Evolutionary conservation across 1,140 invertebrate genomes (phyloP).

Genomic region (Trialeurodes vaporariorum): DNA sequence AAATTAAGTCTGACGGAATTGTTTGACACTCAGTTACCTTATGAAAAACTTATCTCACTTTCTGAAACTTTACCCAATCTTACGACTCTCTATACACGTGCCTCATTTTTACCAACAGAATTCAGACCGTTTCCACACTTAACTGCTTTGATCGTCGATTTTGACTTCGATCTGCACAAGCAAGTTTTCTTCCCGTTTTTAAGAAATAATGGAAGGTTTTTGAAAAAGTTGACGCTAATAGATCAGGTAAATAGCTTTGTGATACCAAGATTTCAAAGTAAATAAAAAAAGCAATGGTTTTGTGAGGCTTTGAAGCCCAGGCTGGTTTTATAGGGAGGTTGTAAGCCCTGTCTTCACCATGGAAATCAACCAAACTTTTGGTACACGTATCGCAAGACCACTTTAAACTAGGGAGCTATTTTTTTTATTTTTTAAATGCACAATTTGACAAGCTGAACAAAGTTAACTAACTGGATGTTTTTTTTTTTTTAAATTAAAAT

Average conservation of each 20-base stretch:
- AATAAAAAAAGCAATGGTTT: too few species aligned
- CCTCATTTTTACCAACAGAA: conserved; percentile 1
- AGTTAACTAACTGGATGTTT: too few species aligned
- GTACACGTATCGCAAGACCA: too few species aligned
- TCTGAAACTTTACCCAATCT: conserved; percentile 11
- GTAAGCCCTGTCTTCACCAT: too few species aligned
- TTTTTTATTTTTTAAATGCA: too few species aligned
- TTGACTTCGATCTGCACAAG: conserved; percentile 10
- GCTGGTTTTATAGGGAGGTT: too few species aligned
- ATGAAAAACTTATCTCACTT: conserved; percentile 7
- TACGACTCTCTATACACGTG: conserved; percentile 12
- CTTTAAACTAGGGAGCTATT: too few species aligned
- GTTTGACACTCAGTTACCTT: conserved; percentile 12
- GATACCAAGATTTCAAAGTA: too few species aligned
- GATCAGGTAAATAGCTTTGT: conserved; percentile 12
- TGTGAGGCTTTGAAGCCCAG: too few species aligned
- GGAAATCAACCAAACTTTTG: too few species aligned
- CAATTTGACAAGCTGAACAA: too few species aligned
- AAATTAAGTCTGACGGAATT: conserved; percentile 11
- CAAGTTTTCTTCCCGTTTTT: conserved; percentile 7
- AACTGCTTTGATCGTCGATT: conserved; percentile 4
- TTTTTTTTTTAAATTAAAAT: too few species aligned
- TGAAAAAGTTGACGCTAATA: conserved; percentile 21
- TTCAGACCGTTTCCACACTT: not conserved
- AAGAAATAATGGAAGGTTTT: conserved; percentile 23